Percentiles rank a stretch among this genome's conserved stretches.
Conservation (phyloP, 2,113 vertebrate species). For the Gallinago paraguaiae region DNA sequence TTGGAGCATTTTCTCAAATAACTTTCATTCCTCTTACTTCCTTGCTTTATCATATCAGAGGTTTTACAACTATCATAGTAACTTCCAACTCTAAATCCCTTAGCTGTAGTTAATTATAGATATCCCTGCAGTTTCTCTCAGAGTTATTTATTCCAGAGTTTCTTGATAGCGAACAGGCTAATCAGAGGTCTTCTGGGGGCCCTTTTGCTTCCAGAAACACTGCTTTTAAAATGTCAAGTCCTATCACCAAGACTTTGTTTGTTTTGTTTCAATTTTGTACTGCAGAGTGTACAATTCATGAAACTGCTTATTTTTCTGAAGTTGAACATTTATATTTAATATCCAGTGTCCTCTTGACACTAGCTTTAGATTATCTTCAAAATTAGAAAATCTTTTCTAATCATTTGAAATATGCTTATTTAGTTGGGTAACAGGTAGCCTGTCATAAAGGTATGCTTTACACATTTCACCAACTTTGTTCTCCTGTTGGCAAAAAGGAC, state of each 20-base stretch:
- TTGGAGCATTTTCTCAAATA: conserved; percentile 4
- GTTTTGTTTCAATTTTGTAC: conserved; percentile 2
- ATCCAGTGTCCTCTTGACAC: neutral
- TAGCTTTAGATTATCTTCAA: neutral
- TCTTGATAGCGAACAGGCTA: neutral
- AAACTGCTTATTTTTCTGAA: neutral
- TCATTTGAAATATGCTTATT: neutral
- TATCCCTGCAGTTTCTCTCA: neutral
- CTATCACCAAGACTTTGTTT: neutral
- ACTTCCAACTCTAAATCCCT: conserved; percentile 16
- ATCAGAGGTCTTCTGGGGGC: neutral
- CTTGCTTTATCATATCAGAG: neutral
- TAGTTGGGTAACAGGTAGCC: neutral
- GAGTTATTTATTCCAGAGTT: conserved; percentile 14
- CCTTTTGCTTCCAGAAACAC: conserved; percentile 16
- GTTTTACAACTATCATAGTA: neutral
- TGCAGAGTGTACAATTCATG: neutral
- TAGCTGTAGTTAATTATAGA: conserved; percentile 20
- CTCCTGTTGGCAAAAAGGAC: neutral
- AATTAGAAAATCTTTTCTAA: neutral
- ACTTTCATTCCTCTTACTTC: neutral
- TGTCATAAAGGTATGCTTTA: neutral
- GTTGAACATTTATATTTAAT: neutral
- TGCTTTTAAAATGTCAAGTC: conserved; percentile 31
- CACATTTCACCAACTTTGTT: neutral